phyloP scores from a whole-genome alignment of 1,140 invertebrate genomes.

The Drosophila pectinifera region DNA sequence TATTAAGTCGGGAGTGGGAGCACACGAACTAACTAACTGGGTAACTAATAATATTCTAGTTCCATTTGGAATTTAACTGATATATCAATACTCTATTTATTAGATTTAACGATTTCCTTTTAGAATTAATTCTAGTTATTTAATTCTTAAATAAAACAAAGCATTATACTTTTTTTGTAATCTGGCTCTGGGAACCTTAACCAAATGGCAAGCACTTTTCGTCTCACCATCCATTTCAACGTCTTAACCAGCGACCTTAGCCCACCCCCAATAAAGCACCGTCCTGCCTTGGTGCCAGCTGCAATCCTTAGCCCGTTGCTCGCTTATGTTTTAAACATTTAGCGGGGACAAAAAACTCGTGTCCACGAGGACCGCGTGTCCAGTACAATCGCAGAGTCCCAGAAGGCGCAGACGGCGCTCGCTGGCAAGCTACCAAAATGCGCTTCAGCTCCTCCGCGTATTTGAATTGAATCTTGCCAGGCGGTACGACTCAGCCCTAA shows the following conservation, averaged over 20 bases:
- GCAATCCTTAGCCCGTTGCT: slow-evolving; percentile 35
- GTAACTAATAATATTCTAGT: too few relatives aligned
- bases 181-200: not conserved
- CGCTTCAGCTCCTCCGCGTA: slow-evolving; percentile 49
- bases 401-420: slow-evolving; percentile 39
- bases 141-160: not conserved
- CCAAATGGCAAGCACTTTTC: not conserved
- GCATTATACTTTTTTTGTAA: too few relatives aligned
- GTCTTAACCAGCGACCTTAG: slow-evolving; percentile 28
- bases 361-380: slow-evolving; percentile 64
- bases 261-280: not conserved
- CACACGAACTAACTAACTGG: too few relatives aligned
- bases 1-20: not conserved
- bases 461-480: slow-evolving; percentile 79
- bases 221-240: slow-evolving; percentile 12
- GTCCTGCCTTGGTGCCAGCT: slow-evolving; percentile 28
- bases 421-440: slow-evolving; percentile 75
- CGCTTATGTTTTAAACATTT: slow-evolving; percentile 80
- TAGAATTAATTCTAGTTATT: not conserved
- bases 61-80: too few relatives aligned
- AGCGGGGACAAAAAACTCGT: slow-evolving; percentile 29
- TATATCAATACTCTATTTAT: too few relatives aligned
- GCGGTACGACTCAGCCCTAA: slow-evolving; percentile 61
- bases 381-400: slow-evolving; percentile 60
- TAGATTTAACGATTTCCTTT: too few relatives aligned